phyloP scores from a whole-genome alignment of 92 coral and sea anemone species.

The Epizoanthus scotinus region DNA sequence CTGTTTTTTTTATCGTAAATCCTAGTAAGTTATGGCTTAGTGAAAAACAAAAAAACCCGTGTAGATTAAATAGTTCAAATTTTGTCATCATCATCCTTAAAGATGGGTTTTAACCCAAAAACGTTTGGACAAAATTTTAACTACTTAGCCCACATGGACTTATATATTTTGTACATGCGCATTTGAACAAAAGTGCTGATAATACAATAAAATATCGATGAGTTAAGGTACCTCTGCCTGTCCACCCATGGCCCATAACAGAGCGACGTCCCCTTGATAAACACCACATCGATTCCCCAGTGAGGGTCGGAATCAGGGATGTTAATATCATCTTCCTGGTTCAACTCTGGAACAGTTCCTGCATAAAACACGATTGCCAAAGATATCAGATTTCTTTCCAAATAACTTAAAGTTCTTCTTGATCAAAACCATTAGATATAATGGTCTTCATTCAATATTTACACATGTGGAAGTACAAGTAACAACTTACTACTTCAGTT shows the following conservation, averaged over 20 bases:
- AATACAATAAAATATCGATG: not conserved
- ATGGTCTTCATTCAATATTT: no score
- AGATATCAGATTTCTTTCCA: no score
- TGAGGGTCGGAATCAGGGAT: constrained; percentile 92
- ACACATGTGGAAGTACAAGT: no score
- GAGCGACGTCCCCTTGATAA: constrained; percentile 77
- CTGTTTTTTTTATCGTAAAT: no score
- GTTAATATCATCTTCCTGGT: constrained; percentile 64
- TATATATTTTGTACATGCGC: not conserved
- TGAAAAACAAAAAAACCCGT: no score
- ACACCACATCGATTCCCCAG: constrained; percentile 94
- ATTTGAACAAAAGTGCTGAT: not conserved
- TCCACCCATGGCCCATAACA: constrained; percentile 99
- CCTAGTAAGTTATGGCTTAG: no score
- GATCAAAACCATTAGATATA: no score
- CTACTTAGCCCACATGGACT: no score
- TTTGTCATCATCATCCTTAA: not conserved
- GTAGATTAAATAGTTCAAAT: no score
- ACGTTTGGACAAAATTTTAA: no score
- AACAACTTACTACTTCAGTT: no score
- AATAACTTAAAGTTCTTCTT: no score
- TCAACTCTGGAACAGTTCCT: constrained; percentile 84
- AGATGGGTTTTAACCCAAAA: not conserved
- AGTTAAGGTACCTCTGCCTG: constrained; percentile 77
- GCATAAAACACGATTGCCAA: constrained; percentile 1